Evolutionary conservation across 2,888 invertebrate genomes (phyloP).

Genomic region (Andrena bucephala): DNA sequence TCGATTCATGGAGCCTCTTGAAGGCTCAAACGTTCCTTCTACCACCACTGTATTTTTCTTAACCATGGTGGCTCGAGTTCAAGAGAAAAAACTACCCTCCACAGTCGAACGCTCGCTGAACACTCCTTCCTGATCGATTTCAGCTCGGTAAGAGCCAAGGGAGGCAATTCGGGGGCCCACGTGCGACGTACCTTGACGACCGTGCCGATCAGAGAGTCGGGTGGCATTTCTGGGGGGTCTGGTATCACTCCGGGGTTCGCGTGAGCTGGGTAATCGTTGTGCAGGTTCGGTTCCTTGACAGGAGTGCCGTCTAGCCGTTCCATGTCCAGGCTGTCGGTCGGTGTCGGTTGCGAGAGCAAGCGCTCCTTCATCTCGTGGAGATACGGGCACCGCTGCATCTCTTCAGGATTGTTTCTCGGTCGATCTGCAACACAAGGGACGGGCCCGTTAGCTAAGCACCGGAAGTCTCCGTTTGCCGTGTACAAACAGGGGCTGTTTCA

Average conservation of each 20-base stretch:
- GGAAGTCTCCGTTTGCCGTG: neutral
- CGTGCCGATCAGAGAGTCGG: constrained; percentile 92
- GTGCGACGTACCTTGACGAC: constrained; percentile 92
- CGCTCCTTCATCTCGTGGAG: constrained; percentile 98
- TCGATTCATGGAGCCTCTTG: neutral
- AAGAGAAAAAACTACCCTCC: neutral
- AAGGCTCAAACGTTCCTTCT: neutral
- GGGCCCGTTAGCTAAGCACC: neutral
- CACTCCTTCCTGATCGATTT: neutral
- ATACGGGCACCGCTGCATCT: constrained; percentile 95
- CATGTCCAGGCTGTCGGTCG: constrained; percentile 89
- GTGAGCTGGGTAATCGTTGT: constrained; percentile 84
- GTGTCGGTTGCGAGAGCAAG: constrained; percentile 90
- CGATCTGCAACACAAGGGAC: constrained; percentile 72
- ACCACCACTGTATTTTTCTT: neutral
- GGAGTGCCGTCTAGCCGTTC: constrained; percentile 87
- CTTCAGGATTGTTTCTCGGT: constrained; percentile 83
- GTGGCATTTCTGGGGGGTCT: constrained; percentile 85
- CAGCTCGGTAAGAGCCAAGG: neutral
- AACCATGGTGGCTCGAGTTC: neutral
- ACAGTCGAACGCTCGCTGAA: neutral
- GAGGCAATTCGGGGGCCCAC: neutral
- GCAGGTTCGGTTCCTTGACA: constrained; percentile 85
- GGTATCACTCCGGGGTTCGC: constrained; percentile 85
- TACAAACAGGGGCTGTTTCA: neutral